These are phyloP conservation scores for Drosophila equinoxialis DNA, from an alignment of 1,140 invertebrate genomes.

Conservation along the genomic window DNA sequence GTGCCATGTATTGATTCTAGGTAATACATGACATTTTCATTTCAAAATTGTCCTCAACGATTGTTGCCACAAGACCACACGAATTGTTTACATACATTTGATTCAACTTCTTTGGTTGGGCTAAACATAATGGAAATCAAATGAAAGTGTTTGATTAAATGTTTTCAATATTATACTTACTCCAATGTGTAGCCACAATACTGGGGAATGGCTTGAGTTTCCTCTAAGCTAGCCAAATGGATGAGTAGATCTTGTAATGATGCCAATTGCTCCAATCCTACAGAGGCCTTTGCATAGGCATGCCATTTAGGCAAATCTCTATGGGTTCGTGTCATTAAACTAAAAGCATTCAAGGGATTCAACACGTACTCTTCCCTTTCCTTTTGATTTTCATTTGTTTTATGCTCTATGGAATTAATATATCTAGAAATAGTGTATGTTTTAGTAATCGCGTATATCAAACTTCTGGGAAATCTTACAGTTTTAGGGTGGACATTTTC, in stretches of 20 bases:
- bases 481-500: constrained; percentile 36
- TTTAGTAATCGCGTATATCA: too few species aligned
- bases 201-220: constrained; percentile 97
- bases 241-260: constrained; percentile 88
- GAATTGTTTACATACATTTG: background rate
- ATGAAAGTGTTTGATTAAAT: background rate
- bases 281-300: constrained; percentile 15
- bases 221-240: constrained; percentile 88
- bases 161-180: constrained; percentile 33
- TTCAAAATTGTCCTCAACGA: too few species aligned
- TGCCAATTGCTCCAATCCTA: constrained; percentile 53
- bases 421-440: constrained; percentile 12
- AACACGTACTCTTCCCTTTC: constrained; percentile 83
- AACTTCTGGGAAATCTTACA: constrained; percentile 8
- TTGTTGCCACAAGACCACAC: too few species aligned
- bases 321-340: constrained; percentile 49
- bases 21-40: too few species aligned
- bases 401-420: constrained; percentile 46
- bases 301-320: constrained; percentile 58
- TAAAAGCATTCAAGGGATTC: constrained; percentile 62
- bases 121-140: background rate
- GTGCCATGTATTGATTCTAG: too few species aligned
- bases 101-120: background rate
- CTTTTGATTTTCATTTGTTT: constrained; percentile 89
- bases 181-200: constrained; percentile 97